Evolutionary conservation across 2,113 vertebrate genomes (phyloP), one percentile per base, ranked within the genome.

Genomic region (Rhynchomys soricoides): DNA sequence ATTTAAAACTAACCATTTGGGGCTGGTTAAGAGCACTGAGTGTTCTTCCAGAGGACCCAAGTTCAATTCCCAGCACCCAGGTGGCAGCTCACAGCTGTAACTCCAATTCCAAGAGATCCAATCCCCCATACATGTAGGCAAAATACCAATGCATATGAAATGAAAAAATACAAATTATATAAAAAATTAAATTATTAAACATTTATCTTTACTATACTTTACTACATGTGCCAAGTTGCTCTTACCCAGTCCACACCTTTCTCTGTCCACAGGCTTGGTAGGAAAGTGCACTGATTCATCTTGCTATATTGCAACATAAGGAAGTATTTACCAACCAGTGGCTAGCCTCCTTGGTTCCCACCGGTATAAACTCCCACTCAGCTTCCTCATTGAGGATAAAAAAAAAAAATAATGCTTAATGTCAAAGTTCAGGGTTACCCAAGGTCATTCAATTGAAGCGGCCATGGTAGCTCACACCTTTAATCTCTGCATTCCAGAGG

Each of bases 381-480:
- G 40, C 64, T 87, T 95, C 79, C n/a, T 79, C 81, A 52, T 71
- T n/a, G 85, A 31, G 26, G 29, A 50, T 78, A 93, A 96, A 40
- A 77, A 15, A 93, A 96, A 40, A 77, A 15, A 77, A 50, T 78
- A 7, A 48, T 31, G 13, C 55, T 15, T 78, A 74, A 43, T 26
- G n/a, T 70, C 37, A 68, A 89, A 79, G 43, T 2, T 87, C n/a
- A 87, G 45, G 26, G 52, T 77, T 55, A 89, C 62, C 22, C n/a
- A 96, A 95, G 37, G 92, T 13, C 10, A 17, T 50, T 77, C 74
- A 31, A 7, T 48, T 45, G 45, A 48, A 11, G 40, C 9, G 0
- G n/a, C 19, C n/a, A 22, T 11, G n/a, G 71, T 66, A 55, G 5
- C 73, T 26, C 21, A 45, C 73, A 74, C 73, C 73, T 26, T 43